phyloP scores from a whole-genome alignment of 2,113 vertebrate genomes.

The Electrona antarctica region DNA sequence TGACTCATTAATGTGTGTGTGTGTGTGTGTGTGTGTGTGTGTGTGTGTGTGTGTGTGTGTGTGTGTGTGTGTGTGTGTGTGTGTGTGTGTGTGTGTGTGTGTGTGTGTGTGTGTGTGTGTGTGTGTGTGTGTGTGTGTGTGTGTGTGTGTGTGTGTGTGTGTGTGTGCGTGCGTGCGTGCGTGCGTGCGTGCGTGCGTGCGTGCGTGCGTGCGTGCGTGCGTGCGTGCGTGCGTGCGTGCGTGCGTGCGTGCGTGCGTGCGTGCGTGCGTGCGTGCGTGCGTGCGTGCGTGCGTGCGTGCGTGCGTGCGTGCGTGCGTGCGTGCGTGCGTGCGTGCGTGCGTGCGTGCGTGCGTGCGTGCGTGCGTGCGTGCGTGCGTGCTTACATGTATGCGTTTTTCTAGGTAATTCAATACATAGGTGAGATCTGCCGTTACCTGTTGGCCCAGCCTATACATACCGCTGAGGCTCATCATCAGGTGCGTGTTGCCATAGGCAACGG shows the following conservation, averaged over 20 bases:
- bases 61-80: background rate
- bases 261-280: background rate
- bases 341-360: background rate
- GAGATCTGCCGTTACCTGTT: constrained; percentile 92
- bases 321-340: constrained; percentile 1
- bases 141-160: no score
- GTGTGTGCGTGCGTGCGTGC: background rate
- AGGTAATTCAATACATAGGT: constrained; percentile 92
- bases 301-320: background rate
- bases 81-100: background rate
- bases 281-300: background rate
- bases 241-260: background rate
- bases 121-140: no score
- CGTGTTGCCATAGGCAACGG: constrained; percentile 89
- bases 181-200: background rate
- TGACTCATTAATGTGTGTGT: background rate
- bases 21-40: constrained; percentile 6
- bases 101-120: constrained; percentile 7
- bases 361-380: background rate
- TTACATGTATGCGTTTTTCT: constrained; percentile 18
- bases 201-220: background rate
- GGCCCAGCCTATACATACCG: constrained; percentile 77
- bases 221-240: background rate
- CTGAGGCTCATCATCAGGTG: constrained; percentile 79
- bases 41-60: background rate